Base-by-base conservation (phyloP, 2,797 vertebrate genomes). In the Toxotes lorentzi region DNA sequence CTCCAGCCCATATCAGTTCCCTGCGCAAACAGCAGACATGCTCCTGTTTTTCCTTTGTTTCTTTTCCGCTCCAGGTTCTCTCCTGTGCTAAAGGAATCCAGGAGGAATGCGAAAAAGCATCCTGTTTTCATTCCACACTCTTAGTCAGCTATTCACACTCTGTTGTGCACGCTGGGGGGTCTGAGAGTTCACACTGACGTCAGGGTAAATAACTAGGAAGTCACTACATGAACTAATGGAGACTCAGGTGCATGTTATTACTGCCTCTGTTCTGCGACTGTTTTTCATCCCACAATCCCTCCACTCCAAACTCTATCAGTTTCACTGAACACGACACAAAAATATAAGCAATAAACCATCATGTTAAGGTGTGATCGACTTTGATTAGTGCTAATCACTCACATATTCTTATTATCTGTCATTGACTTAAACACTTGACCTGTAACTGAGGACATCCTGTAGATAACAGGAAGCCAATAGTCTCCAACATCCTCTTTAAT, bases 61-160 rank as follows among this genome's bases (percentile, higher is more conserved):
- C 79, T 84, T 70, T 90, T 90, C 86, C 89, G 83, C 72, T 73
- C 47, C 63, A 40, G 30, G 24, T 72, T 86, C 80, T 78, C 77
- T 80, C 56, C 80, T 73, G 81, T 61, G 63, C 73, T 53, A 6
- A 30, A 94, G 92, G 92, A 94, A 95, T 95, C 91, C 8, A 5
- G 45, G 34, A 84, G 91, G 94, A 95, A 95, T 93, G 94, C 90
- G 79, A 72, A 89, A 93, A 84, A 90, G 93, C 93, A 88, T 94
- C 94, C 94, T 95, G 94, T 95, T 95, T 95, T 94, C 83, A 86
- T 89, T 87, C 89, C 76, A 14, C 60, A 12, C 75, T 80, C 89
- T 92, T 79, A 92, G 82, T 94, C 92, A 93, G 89, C 92, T 87
- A 73, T 91, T 93, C 76, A 78, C 73, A 32, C 73, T 80, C 13